Base-by-base conservation (phyloP, 2,888 invertebrate genomes). In the Tetranychus piercei region DNA sequence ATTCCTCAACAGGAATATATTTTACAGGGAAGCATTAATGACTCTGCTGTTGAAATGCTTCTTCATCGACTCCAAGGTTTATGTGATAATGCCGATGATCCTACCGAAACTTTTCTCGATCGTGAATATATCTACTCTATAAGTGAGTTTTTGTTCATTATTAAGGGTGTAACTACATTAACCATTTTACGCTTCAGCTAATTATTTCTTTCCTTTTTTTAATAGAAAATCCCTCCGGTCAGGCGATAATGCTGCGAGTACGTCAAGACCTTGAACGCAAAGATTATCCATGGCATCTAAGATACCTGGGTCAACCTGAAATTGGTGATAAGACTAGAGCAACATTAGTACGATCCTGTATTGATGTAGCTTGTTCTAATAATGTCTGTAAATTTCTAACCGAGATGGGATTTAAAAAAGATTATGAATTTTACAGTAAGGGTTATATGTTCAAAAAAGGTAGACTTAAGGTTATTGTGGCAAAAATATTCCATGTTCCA, bases 381-480 rank as follows among this genome's bases (percentile, higher is more conserved):
- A 73, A 76, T 74, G 74, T 72, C 45, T 22, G 66, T 11, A 69
- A 71, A 71, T 78, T 76, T 44, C 66, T 77, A 15, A 11, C 75
- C 55, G 77, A 74, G 73, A 76, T 78, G 75, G 76, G 74, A 0
- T 78, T 76, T 78, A 83, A 83, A 77, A 85, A 94, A 77, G 95
- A 96, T 81, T 94, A 92, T 85, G 95, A 96, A 83, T 95, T 92
- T 81, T 90, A 92, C 79, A 88, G 91, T 1, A 88, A 93, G 83
- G 96, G 91, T 82, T 94, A 90, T 81, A 91, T 95, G 89, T 95
- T 95, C 81, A 87, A 94, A 76, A 96, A 96, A 83, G 96, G 95
- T 0, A 86, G 94, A 76, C 94, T 96, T 92, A 96, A 96, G 83
- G 90, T 95, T 23, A 94, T 93, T 1, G 94, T 96, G 0, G 91